Conservation (phyloP, 2,113 vertebrate genomes). For the Neodontobutis hainanensis region DNA sequence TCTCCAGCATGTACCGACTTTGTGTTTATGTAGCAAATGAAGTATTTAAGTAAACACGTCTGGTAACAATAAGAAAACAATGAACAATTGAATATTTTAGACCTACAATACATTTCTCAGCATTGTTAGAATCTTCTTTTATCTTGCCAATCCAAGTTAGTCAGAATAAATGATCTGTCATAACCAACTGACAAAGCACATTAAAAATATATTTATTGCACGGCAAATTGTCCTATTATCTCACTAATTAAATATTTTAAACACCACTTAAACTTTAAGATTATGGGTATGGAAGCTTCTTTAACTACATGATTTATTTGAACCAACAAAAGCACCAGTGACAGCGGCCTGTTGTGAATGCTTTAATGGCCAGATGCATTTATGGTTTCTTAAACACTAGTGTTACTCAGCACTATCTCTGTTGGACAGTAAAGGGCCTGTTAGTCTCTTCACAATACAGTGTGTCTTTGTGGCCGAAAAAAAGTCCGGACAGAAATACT, state of each 20-base stretch:
- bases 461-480: conserved; percentile 36
- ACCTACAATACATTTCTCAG: neutral
- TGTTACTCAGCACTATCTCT: conserved; percentile 66
- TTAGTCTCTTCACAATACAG: conserved; percentile 55
- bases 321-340: conserved; percentile 4
- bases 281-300: neutral
- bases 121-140: no score
- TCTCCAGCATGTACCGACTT: conserved; percentile 1
- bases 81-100: neutral
- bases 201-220: no score
- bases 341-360: conserved; percentile 48
- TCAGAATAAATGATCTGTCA: no score
- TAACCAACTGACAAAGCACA: no score
- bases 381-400: conserved; percentile 58
- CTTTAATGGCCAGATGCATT: conserved; percentile 55
- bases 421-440: conserved; percentile 60
- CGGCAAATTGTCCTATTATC: no score
- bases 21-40: neutral
- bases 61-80: neutral
- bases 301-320: neutral
- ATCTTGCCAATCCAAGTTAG: no score
- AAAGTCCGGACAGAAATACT: conserved; percentile 36
- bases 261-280: no score
- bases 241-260: no score
- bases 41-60: neutral